These are phyloP conservation scores for Diogma glabrata DNA, from an alignment of 2,888 invertebrate species.

Conservation along the genomic window DNA sequence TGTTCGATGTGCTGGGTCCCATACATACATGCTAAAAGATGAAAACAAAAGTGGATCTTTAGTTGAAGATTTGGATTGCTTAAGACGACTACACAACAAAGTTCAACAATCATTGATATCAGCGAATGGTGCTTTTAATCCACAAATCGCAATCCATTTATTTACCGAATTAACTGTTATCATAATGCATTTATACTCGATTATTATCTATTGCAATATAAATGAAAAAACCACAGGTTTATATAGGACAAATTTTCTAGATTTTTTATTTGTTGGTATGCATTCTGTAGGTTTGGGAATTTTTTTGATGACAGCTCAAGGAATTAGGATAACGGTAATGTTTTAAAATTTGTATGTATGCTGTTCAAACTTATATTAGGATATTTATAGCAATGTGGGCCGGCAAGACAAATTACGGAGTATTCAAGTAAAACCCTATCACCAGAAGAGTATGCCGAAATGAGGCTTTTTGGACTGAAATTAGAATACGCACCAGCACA, in stretches of 20 bases:
- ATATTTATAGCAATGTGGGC: neutral
- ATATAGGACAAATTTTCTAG: constrained; percentile 7
- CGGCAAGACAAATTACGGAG: constrained; percentile 4
- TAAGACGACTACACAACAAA: constrained; percentile 9
- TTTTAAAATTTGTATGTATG: neutral
- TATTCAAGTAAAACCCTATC: constrained; percentile 6
- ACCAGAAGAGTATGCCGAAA: constrained; percentile 9
- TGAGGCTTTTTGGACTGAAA: constrained; percentile 9
- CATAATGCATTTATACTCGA: constrained; percentile 10
- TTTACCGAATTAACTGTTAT: constrained; percentile 8
- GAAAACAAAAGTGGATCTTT: constrained; percentile 1
- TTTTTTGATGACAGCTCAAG: constrained; percentile 9
- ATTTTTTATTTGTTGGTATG: constrained; percentile 3
- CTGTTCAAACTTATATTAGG: neutral
- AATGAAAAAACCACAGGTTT: neutral
- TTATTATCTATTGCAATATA: neutral
- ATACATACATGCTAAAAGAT: constrained; percentile 3
- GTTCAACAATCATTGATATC: constrained; percentile 6
- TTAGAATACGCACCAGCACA: constrained; percentile 7
- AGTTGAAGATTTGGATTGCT: constrained; percentile 8
- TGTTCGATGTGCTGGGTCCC: constrained; percentile 9
- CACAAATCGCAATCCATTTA: constrained; percentile 9
- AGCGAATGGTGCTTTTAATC: constrained; percentile 11
- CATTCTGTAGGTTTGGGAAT: constrained; percentile 8
- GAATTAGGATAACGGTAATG: neutral